Base-by-base conservation (phyloP, 2,888 invertebrate species). In the Fissipunctia ypsillon region DNA sequence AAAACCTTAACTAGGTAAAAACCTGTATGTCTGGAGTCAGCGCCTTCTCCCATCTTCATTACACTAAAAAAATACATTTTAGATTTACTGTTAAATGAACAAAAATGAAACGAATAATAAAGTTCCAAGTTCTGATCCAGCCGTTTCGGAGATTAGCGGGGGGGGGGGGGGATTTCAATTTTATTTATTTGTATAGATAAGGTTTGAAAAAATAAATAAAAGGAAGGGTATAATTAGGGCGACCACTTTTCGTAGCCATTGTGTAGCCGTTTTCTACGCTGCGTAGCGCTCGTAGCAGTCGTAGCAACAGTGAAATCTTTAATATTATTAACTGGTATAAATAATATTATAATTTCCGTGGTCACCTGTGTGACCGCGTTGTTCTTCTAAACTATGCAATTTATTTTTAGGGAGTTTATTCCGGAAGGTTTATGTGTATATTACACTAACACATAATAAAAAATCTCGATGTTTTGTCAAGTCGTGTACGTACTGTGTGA, bases 241-340 rank as follows among this genome's bases (percentile, higher is more conserved):
- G 22, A 22, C 25, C 7, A 25, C 19, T 35, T 35, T 64, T 35
- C 19, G 54, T 43, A 35, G 43, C 25, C 31, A 12, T 25, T 19
- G 12, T 9, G 56, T 48, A 59, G 35, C 35, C 16, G 14, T 59
- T 43, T n/a, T 45, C 43, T 73, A 52, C 73, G n/a, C 59, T 31
- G 52, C 60, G 75, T 80, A 80, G 80, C 60, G 22, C 14, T 45
- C 52, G 59, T 60, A 78, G 57, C 78, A 43, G 6, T 10, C 69
- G 69, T 43, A 73, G 59, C 38, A 45, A 35, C 9, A 43, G 14
- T 56, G 28, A 31, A 56, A 31, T 56, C 19, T 28, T 7, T 6
- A 4, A 1, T 52, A 25, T 25, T 52, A 52, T 25, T n/a, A n/a
- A n/a, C 6, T 52, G 25, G 7, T 25, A 54, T 52, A 7, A 6